Base-by-base conservation (phyloP, 2,113 vertebrate species). In the Patagioenas fasciata region DNA sequence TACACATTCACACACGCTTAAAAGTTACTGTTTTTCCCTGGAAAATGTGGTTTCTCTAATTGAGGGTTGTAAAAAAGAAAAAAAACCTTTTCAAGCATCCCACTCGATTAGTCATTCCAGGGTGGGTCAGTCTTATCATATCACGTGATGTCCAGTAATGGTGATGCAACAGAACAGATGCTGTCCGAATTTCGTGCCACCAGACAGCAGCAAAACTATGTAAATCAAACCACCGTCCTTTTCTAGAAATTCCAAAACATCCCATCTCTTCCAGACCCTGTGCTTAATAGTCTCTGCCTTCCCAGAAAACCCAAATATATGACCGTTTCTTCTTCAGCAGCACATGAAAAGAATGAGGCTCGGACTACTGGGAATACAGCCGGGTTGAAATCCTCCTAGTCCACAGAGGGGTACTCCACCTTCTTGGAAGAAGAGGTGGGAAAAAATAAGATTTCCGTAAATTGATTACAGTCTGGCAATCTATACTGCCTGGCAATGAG, bases 11-110 rank as follows among this genome's bases (percentile, higher is more conserved):
- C 69, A 95, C 85, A 93, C 2, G 25, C 95, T 94, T 93, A 96
- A 95, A 97, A 97, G 94, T 97, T 96, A 74, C 95, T 98, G 97
- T 97, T 97, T 97, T 96, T 90, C 98, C 93, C 95, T 98, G 98
- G 98, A 98, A 98, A 98, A 98, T 98, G 98, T 98, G 98, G 98
- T 98, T 98, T 97, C 95, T 93, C 93, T 97, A 98, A 98, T 98
- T 98, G 98, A 97, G 91, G 97, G 97, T 95, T 98, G 92, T 95
- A 94, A 97, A 97, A 97, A 97, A 97, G 95, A 84, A 95, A 90
- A 90, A 94, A 94, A 97, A 89, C 90, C 95, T 96, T 97, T 98
- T 98, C 97, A 97, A 97, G 97, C 97, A 97, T 98, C 98, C 97
- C 97, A 98, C 97, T 98, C 40, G 87, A 71, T 98, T 98, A 98